Conservation (phyloP, 2,113 vertebrate genomes). For the Elanoides forficatus region DNA sequence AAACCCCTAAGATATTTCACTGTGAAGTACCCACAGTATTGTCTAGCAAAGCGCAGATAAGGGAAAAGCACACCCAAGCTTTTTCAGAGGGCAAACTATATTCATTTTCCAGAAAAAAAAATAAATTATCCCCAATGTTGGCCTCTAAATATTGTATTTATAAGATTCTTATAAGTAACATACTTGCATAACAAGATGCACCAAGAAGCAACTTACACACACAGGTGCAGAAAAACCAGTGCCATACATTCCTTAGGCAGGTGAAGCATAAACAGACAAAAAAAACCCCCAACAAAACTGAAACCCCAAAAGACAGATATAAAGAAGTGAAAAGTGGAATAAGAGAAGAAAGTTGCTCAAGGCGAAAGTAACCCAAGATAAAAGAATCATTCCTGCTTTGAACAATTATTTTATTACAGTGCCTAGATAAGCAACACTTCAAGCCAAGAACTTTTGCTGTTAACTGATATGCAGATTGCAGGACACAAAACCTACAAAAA, state of each 20-base stretch:
- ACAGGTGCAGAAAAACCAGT: background rate
- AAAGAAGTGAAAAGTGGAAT: background rate
- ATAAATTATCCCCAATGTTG: background rate
- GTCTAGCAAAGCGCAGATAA: background rate
- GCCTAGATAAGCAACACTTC: background rate
- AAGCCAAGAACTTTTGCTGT: background rate
- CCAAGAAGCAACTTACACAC: background rate
- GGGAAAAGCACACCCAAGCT: background rate
- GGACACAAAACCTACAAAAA: background rate
- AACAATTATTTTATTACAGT: background rate
- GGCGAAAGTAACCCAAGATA: background rate
- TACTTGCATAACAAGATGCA: background rate
- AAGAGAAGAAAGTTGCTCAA: background rate
- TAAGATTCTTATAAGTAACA: background rate
- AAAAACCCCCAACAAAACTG: background rate
- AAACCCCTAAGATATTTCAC: background rate
- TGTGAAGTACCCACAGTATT: background rate
- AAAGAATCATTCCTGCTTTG: conserved; percentile 10
- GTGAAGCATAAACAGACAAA: background rate
- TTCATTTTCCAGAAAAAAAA: background rate
- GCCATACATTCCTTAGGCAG: background rate
- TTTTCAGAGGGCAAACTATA: background rate
- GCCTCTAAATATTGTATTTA: background rate
- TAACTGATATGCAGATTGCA: background rate
- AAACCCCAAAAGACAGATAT: background rate